Percentiles rank a stretch among this genome's conserved stretches.
These are phyloP conservation scores for Salticus scenicus DNA, from an alignment of 2,888 invertebrate species.

Conservation along the genomic window DNA sequence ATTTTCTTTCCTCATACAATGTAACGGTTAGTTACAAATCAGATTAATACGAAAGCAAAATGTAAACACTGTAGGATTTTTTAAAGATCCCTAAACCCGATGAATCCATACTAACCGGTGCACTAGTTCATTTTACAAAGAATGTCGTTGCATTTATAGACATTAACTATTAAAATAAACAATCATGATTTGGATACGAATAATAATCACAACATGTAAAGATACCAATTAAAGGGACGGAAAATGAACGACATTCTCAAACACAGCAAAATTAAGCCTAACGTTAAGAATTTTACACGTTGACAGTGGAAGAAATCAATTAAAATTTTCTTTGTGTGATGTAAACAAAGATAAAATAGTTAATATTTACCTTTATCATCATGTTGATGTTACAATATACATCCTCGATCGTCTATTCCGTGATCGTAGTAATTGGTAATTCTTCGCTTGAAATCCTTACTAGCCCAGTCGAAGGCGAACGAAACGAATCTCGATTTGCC, in stretches of 20 bases:
- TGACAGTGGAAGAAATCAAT: conserved; percentile 37
- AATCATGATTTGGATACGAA: no score
- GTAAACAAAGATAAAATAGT: not conserved
- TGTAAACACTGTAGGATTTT: no score
- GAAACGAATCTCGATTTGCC: not conserved
- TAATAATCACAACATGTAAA: no score
- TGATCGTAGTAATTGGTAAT: not conserved
- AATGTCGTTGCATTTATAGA: no score
- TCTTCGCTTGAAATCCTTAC: not conserved
- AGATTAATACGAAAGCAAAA: no score
- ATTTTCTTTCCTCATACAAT: no score
- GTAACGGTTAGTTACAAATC: no score
- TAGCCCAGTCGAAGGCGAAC: not conserved
- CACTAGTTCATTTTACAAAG: no score
- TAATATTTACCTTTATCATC: not conserved
- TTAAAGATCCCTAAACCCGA: no score
- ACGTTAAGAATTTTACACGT: conserved; percentile 62
- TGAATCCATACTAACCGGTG: no score
- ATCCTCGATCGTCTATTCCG: not conserved
- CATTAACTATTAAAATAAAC: no score
- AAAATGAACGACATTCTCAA: not conserved
- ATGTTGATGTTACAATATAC: not conserved
- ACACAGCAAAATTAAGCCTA: conserved; percentile 46
- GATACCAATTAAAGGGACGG: no score
- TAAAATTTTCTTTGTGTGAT: not conserved